Percentiles rank a stretch among this genome's conserved stretches.
phyloP scores from a whole-genome alignment of 2,113 vertebrate genomes.

The Pyxicephalus adspersus region DNA sequence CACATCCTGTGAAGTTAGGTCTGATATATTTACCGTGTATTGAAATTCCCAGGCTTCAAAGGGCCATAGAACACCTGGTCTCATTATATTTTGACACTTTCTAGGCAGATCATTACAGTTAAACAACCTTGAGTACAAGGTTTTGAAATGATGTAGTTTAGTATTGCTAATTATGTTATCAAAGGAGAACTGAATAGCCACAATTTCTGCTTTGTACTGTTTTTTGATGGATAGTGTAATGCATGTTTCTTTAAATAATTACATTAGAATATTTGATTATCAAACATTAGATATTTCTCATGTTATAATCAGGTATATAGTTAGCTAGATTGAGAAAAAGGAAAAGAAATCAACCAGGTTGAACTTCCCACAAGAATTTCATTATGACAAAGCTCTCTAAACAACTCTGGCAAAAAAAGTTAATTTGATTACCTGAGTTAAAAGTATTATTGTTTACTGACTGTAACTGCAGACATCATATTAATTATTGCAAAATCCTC shows the following conservation, averaged over 20 bases:
- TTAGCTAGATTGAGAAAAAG: too few species aligned
- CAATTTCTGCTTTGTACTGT: constrained; percentile 3
- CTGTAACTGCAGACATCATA: too few species aligned
- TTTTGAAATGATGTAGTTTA: constrained; percentile 32
- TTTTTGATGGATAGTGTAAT: background rate
- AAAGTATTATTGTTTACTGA: too few species aligned
- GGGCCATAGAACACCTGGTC: constrained; percentile 36
- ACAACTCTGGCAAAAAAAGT: too few species aligned
- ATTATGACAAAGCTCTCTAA: too few species aligned
- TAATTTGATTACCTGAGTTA: too few species aligned
- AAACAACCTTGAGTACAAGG: constrained; percentile 14
- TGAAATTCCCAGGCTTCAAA: constrained; percentile 52
- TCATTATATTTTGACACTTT: constrained; percentile 53
- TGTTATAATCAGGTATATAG: too few species aligned
- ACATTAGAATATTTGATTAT: background rate
- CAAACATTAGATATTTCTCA: background rate
- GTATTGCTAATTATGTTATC: constrained; percentile 2
- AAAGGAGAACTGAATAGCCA: constrained; percentile 60
- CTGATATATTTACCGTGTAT: constrained; percentile 36
- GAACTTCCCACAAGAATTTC: too few species aligned
- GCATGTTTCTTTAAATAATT: background rate
- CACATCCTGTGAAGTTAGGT: constrained; percentile 32
- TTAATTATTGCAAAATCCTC: too few species aligned
- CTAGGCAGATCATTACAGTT: constrained; percentile 32
- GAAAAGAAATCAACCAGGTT: too few species aligned